Conservation (phyloP, 2,888 invertebrate genomes). For the Thymelicus acteon region DNA sequence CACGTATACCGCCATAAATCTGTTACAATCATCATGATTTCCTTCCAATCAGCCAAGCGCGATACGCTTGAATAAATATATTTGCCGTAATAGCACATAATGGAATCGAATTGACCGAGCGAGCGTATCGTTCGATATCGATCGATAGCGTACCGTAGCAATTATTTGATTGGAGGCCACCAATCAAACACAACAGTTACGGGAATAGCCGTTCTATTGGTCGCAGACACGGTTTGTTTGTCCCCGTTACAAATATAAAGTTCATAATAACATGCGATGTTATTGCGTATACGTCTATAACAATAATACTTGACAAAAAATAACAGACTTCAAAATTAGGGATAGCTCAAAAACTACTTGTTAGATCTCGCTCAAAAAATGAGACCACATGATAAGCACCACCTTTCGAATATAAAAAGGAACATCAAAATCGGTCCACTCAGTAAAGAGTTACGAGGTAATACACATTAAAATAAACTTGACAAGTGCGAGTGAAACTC, state of each 20-base stretch:
- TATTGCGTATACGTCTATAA: no score
- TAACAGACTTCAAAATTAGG: neutral
- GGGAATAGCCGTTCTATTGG: slow-evolving; percentile 12
- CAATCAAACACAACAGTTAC: slow-evolving; percentile 56
- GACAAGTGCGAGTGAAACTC: no score
- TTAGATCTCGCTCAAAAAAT: no score
- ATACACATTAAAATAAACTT: no score
- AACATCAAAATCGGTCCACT: no score
- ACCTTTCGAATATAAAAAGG: no score
- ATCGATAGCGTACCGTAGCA: slow-evolving; percentile 50
- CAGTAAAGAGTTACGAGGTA: no score
- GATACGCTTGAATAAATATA: slow-evolving; percentile 29
- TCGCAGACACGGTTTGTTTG: neutral
- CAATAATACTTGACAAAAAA: neutral
- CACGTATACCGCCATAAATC: slow-evolving; percentile 2
- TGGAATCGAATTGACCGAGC: slow-evolving; percentile 30
- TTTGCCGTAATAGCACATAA: slow-evolving; percentile 29
- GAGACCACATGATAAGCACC: no score
- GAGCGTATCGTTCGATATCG: slow-evolving; percentile 39
- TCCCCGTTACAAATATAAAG: no score
- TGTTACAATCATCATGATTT: slow-evolving; percentile 23
- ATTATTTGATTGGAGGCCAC: slow-evolving; percentile 62
- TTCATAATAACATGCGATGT: neutral
- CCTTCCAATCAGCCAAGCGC: slow-evolving; percentile 21
- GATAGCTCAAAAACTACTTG: no score